Conservation (phyloP, 2,888 invertebrate genomes). For the Epsilonema sp. region DNA sequence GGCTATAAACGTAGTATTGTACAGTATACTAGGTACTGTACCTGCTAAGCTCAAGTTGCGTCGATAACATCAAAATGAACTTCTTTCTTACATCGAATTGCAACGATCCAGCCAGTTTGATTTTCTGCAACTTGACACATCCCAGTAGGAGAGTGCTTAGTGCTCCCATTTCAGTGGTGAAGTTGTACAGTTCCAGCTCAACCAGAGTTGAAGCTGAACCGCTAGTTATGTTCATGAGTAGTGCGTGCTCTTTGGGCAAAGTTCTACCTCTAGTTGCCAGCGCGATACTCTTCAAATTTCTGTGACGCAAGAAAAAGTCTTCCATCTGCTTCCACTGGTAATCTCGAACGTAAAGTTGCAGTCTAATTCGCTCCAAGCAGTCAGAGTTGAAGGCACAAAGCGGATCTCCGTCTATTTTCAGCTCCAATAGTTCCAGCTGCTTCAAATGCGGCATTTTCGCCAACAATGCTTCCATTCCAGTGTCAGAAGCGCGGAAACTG, state of each 20-base stretch:
- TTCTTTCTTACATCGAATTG: neutral
- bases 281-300: neutral
- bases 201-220: neutral
- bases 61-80: no score
- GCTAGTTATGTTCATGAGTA: neutral
- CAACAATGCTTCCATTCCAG: neutral
- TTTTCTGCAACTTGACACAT: neutral
- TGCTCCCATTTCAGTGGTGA: neutral
- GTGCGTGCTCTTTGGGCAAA: neutral
- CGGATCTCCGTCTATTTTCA: neutral
- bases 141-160: neutral
- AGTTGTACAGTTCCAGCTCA: neutral
- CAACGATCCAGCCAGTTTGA: neutral
- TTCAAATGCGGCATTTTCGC: neutral
- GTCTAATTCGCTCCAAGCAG: neutral
- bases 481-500: neutral
- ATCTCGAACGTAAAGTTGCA: constrained; percentile 4
- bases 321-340: constrained; percentile 2
- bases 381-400: neutral
- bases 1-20: no score
- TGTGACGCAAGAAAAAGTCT: neutral
- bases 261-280: constrained; percentile 1
- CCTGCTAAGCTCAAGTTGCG: no score
- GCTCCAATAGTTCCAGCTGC: neutral
- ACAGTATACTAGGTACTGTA: no score